These are phyloP conservation scores for Rhynchomys soricoides DNA, from an alignment of 2,113 vertebrate species.

Conservation along the genomic window DNA sequence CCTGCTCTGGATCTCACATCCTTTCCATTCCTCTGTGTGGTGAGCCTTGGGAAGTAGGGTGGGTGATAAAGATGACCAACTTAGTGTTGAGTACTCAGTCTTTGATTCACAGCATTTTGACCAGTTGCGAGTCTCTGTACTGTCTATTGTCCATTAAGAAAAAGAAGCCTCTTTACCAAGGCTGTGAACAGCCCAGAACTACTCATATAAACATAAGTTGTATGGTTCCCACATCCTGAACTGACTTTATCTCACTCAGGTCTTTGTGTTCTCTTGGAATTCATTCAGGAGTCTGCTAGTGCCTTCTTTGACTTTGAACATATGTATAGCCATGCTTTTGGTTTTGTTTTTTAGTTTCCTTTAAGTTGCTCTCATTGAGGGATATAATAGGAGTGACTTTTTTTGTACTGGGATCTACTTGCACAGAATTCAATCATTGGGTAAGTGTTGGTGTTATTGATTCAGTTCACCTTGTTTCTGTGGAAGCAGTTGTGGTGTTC, in stretches of 20 bases:
- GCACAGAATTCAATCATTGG: background rate
- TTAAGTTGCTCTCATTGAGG: background rate
- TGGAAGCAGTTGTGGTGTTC: background rate
- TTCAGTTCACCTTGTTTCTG: background rate
- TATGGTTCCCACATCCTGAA: background rate
- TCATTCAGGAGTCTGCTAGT: background rate
- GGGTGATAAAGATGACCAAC: background rate
- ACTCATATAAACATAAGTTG: background rate
- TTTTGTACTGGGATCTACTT: background rate
- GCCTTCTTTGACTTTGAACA: background rate
- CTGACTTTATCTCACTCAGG: background rate
- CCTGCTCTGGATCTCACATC: background rate
- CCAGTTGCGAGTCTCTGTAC: background rate
- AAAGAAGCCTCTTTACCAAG: background rate
- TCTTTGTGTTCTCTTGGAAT: background rate
- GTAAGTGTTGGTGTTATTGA: background rate
- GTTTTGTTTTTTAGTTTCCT: background rate
- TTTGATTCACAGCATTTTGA: background rate
- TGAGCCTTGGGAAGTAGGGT: background rate
- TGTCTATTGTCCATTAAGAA: background rate
- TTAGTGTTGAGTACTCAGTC: background rate
- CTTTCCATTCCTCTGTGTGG: background rate
- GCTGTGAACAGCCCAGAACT: background rate
- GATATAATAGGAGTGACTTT: background rate
- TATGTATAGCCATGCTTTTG: too few species aligned